Conservation (phyloP, 2,797 vertebrate genomes). For the Scyliorhinus canicula region DNA sequence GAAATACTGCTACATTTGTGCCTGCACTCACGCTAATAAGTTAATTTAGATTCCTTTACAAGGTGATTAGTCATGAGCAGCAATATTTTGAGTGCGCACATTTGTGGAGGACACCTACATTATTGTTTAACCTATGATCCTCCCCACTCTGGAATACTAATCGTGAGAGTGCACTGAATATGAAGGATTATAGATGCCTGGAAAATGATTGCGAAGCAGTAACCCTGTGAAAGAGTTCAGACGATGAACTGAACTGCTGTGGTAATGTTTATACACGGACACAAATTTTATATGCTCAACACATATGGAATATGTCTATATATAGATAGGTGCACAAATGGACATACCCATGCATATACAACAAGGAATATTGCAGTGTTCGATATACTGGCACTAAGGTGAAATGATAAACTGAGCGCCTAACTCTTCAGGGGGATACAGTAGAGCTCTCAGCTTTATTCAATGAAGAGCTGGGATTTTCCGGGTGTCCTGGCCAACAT, state of each 20-base stretch:
- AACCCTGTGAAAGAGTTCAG: not conserved
- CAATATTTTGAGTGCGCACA: constrained; percentile 7
- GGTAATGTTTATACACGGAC: not conserved
- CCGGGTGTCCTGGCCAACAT: not conserved
- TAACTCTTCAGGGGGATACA: not conserved
- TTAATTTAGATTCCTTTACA: constrained; percentile 29
- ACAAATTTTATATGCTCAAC: not conserved
- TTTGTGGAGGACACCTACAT: constrained; percentile 2
- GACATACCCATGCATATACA: not conserved
- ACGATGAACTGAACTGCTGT: not conserved
- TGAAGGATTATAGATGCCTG: not conserved
- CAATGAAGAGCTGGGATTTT: not conserved
- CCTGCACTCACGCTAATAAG: constrained; percentile 12
- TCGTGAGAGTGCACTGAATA: not conserved
- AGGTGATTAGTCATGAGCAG: constrained; percentile 7
- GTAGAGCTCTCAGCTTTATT: not conserved
- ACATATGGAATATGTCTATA: not conserved
- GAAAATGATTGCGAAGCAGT: not conserved
- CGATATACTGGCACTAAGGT: not conserved
- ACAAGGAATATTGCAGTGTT: not conserved
- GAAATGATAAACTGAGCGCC: not conserved
- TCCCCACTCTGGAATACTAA: constrained; percentile 12
- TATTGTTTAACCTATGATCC: constrained; percentile 20
- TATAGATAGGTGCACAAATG: not conserved
- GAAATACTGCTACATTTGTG: not conserved